phyloP scores from a whole-genome alignment of 2,797 vertebrate genomes.

The Anguilla megastoma region DNA sequence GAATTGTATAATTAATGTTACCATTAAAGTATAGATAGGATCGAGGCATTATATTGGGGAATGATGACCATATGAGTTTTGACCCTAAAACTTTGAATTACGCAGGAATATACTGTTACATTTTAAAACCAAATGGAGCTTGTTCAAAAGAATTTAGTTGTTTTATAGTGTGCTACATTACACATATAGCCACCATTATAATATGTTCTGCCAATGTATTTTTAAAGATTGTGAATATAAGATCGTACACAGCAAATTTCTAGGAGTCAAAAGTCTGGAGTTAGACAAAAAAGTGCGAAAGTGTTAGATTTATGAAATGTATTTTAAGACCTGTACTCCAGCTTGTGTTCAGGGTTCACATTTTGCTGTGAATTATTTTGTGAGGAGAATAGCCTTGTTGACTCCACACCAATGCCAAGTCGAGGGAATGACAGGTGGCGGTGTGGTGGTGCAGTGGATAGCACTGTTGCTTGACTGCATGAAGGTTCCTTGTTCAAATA shows the following conservation, averaged over 20 bases:
- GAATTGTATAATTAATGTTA: background rate
- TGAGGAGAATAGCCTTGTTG: too few species aligned
- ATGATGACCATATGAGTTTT: background rate
- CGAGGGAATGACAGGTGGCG: too few species aligned
- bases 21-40: background rate
- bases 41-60: background rate
- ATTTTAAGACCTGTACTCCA: too few species aligned
- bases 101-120: background rate
- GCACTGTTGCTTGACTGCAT: too few species aligned
- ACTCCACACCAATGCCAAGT: too few species aligned
- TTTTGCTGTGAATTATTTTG: too few species aligned
- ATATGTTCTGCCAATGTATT: background rate
- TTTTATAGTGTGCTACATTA: background rate
- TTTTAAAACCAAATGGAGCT: background rate
- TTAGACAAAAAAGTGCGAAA: too few species aligned
- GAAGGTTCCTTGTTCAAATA: too few species aligned
- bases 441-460: too few species aligned
- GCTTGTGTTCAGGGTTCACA: too few species aligned
- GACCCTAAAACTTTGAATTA: background rate
- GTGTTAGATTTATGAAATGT: too few species aligned
- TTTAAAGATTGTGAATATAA: background rate
- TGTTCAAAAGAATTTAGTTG: background rate
- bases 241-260: background rate
- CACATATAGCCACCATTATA: background rate
- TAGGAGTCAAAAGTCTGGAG: too few species aligned